Evolutionary conservation across 2,797 vertebrate species (phyloP).

Genomic region (Argya squamiceps): DNA sequence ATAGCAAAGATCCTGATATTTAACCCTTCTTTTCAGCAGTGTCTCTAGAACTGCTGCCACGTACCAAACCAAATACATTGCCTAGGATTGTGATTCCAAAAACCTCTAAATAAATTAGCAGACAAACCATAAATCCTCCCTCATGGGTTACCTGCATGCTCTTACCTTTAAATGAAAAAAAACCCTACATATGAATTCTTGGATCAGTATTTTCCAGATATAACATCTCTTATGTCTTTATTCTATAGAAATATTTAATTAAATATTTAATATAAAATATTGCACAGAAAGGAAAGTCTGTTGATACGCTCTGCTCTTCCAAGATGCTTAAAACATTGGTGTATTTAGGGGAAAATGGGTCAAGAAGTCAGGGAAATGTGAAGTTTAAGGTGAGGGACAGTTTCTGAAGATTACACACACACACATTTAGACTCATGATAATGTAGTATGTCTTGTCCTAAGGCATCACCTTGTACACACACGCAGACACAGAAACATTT

Average conservation of each 20-base stretch:
- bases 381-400: not conserved
- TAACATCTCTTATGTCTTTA: too few relatives aligned
- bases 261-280: not conserved
- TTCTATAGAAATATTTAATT: not conserved
- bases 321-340: not conserved
- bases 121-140: not conserved
- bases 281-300: not conserved
- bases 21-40: not conserved
- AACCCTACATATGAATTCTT: not conserved
- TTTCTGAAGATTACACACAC: not conserved
- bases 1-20: not conserved
- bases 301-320: not conserved
- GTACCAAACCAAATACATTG: not conserved
- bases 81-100: not conserved
- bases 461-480: not conserved
- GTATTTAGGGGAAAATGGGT: not conserved
- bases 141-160: not conserved
- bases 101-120: not conserved
- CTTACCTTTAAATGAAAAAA: not conserved
- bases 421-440: fast-evolving
- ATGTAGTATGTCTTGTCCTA: not conserved
- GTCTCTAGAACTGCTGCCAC: not conserved
- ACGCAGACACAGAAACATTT: not conserved
- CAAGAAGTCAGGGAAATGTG: not conserved
- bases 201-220: not conserved